Percentiles rank a stretch among this genome's conserved stretches.
phyloP scores from a whole-genome alignment of 2,113 vertebrate species.

The Catagonus wagneri region DNA sequence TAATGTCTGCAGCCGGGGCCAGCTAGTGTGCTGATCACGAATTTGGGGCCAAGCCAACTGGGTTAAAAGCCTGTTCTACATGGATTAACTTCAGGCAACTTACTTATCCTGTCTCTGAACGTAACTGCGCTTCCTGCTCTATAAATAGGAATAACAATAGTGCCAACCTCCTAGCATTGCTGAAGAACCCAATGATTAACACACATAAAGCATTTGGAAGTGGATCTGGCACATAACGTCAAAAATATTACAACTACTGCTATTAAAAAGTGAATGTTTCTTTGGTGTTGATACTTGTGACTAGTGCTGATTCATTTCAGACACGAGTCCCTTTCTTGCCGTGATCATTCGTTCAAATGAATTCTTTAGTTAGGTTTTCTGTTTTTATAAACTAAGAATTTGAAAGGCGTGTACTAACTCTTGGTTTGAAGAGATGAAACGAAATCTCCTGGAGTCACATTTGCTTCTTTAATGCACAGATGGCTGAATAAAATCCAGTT shows the following conservation, averaged over 20 bases:
- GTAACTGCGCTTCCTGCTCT: neutral
- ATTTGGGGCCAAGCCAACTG: neutral
- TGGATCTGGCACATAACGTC: neutral
- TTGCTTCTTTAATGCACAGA: conserved; percentile 50
- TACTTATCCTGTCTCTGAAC: neutral
- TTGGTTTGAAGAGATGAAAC: neutral
- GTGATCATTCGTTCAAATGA: neutral
- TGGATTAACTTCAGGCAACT: neutral
- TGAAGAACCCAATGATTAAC: neutral
- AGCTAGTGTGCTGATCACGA: fast-evolving
- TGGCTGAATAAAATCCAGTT: conserved; percentile 43
- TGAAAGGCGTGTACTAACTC: neutral
- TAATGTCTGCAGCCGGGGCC: too few relatives aligned
- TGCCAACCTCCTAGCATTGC: neutral
- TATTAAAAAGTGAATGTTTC: neutral
- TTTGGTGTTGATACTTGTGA: neutral
- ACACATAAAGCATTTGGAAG: neutral
- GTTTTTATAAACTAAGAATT: neutral
- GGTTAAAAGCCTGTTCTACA: neutral
- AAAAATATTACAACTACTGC: neutral
- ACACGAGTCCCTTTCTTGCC: neutral
- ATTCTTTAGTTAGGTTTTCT: conserved; percentile 17
- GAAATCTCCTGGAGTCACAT: neutral
- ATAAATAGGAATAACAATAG: neutral
- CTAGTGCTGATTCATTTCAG: neutral